phyloP scores from a whole-genome alignment of 2,888 invertebrate genomes.

The Deilephila porcellus region DNA sequence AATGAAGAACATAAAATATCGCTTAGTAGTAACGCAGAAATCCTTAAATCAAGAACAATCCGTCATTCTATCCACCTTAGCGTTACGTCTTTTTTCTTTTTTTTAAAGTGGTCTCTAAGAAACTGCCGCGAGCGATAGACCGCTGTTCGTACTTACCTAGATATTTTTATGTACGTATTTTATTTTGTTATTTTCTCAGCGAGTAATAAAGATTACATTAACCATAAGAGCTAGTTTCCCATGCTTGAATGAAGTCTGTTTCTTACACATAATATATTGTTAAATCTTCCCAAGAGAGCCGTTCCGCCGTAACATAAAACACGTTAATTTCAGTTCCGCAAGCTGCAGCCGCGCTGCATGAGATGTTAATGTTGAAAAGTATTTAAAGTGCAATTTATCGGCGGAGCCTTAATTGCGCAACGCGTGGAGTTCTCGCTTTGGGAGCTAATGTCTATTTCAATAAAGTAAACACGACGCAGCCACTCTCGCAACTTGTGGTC shows the following conservation, averaged over 20 bases:
- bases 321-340: slow-evolving; percentile 28
- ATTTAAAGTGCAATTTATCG: slow-evolving; percentile 55
- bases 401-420: slow-evolving; percentile 41
- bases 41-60: too few species aligned
- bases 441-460: slow-evolving; percentile 39
- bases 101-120: too few species aligned
- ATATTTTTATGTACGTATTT: too few species aligned
- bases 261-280: not conserved
- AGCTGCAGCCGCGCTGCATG: slow-evolving; percentile 44
- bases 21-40: too few species aligned
- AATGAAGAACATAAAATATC: too few species aligned
- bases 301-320: slow-evolving; percentile 5
- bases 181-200: too few species aligned
- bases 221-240: too few species aligned
- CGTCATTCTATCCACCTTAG: too few species aligned
- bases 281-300: not conserved
- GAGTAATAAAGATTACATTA: too few species aligned
- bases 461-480: slow-evolving; percentile 11
- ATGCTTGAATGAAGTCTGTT: not conserved
- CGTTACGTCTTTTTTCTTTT: too few species aligned
- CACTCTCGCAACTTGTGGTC: not conserved
- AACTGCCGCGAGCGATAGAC: too few species aligned
- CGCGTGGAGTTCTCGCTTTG: slow-evolving; percentile 42
- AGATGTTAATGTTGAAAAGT: slow-evolving; percentile 58
- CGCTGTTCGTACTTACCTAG: too few species aligned